Evolutionary conservation across 2,113 vertebrate species (phyloP).

Genomic region (Tachycineta bicolor): DNA sequence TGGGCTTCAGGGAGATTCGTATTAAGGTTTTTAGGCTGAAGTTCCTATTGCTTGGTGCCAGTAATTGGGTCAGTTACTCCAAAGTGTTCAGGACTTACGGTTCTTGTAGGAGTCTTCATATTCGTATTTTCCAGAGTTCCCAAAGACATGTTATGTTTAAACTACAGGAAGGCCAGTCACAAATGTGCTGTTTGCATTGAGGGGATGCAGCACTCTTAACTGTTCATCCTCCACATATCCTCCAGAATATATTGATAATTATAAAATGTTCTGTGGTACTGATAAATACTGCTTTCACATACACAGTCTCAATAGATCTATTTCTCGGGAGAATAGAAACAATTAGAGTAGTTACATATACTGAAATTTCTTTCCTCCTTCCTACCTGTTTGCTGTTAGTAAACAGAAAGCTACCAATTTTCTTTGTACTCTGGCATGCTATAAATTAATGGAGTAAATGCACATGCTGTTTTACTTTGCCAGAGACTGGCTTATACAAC

Average conservation of each 20-base stretch:
- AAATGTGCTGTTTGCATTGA: not conserved
- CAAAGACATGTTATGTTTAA: not conserved
- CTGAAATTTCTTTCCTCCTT: not conserved
- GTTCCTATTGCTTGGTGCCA: not conserved
- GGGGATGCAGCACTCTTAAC: not conserved
- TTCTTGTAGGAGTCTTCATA: not conserved
- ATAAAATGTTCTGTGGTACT: not conserved
- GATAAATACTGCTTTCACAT: not conserved
- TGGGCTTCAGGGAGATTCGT: not conserved
- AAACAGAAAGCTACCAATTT: not conserved
- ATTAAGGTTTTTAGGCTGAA: slow-evolving; percentile 21
- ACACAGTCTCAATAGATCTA: not conserved
- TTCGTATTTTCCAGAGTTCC: not conserved
- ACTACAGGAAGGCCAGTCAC: not conserved
- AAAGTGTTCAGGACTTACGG: not conserved
- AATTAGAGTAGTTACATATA: not conserved
- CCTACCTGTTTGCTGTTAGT: slow-evolving; percentile 10
- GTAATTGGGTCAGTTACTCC: not conserved
- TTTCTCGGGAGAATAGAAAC: not conserved
- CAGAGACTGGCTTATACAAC: slow-evolving; percentile 58
- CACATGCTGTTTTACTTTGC: slow-evolving; percentile 17
- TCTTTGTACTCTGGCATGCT: not conserved
- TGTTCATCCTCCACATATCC: not conserved
- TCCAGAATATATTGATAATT: not conserved
- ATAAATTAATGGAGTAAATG: slow-evolving; percentile 49